Base-by-base conservation (phyloP, 2,113 vertebrate species). In the Coptodon rendalli region DNA sequence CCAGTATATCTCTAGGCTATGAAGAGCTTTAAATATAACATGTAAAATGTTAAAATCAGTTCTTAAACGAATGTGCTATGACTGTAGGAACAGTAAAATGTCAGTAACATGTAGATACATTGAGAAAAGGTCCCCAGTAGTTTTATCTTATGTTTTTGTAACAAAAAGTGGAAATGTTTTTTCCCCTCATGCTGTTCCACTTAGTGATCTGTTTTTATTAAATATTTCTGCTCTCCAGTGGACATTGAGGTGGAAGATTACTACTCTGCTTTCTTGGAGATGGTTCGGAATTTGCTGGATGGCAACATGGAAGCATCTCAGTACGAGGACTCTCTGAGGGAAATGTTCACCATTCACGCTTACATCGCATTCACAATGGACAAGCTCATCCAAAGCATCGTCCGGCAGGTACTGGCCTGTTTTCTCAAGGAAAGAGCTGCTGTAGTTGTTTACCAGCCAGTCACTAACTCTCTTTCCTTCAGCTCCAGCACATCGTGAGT, bases 321-420 rank as follows among this genome's bases (percentile, higher is more conserved):
- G 83, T 99, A 99, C 0, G 99, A 99, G 91, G 99, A 99, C 85
- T 99, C 98, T 0, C 93, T 99, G 92, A 97, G 99, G 2, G 99
- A 99, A 89, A 99, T 99, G 99, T 99, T 99, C 97, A 99, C 99
- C 89, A 99, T 99, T 86, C 98, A 99, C 1, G 98, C 98, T 89
- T 99, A 98, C 96, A 98, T 96, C 6, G 98, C 98, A 94, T 99
- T 99, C 89, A 99, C 98, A 31, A 99, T 99, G 99, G 99, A 99
- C 97, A 99, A 99, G 89, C 97, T 99, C 87, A 98, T 99, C 95
- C 99, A 99, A 95, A 99, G 98, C 95, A 99, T 99, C 4, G 98
- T 99, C 66, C 96, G 99, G 88, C 98, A 99, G 99, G 99, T 98
- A 86, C 86, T 94, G 68, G 0, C 36, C n/a, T 22, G 3, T 22